Conservation (phyloP, 2,888 invertebrate species). For the Colostygia pectinataria region DNA sequence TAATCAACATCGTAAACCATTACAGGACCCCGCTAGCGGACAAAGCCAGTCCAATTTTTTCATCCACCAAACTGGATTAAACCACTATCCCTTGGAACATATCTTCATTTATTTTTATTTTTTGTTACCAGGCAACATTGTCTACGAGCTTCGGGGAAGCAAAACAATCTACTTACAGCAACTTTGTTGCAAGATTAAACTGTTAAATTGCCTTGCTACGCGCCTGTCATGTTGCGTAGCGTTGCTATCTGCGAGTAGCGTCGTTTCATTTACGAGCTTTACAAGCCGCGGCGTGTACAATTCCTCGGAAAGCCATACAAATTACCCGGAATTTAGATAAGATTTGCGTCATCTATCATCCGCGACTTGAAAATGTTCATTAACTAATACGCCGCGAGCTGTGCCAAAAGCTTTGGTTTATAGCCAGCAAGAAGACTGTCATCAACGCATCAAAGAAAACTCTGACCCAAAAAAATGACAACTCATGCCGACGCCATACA, state of each 20-base stretch:
- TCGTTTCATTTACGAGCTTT: slow-evolving; percentile 13
- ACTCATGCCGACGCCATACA: slow-evolving; percentile 24
- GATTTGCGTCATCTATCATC: slow-evolving; percentile 20
- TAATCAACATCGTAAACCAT: slow-evolving; percentile 41
- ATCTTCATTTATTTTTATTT: slow-evolving; percentile 34
- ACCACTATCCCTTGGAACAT: slow-evolving; percentile 35
- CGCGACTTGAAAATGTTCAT: slow-evolving; percentile 19
- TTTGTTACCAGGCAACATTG: slow-evolving; percentile 39
- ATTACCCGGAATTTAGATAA: slow-evolving; percentile 18
- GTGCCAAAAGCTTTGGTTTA: slow-evolving; percentile 24
- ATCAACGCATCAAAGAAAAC: slow-evolving; percentile 17
- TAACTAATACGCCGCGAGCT: slow-evolving; percentile 18
- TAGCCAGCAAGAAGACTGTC: slow-evolving; percentile 20
- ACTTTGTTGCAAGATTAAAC: slow-evolving; percentile 16
- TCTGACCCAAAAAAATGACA: slow-evolving; percentile 13
- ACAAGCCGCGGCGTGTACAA: slow-evolving; percentile 10
- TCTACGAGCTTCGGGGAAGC: slow-evolving; percentile 35
- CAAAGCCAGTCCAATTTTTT: slow-evolving; percentile 38
- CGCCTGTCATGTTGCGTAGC: slow-evolving; percentile 26
- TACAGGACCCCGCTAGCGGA: slow-evolving; percentile 31
- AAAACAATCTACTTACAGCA: slow-evolving; percentile 24
- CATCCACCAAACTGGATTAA: slow-evolving; percentile 42
- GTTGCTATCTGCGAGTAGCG: slow-evolving; percentile 6
- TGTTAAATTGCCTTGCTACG: slow-evolving; percentile 26
- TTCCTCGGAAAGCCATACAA: slow-evolving; percentile 17